phyloP scores from a whole-genome alignment of 2,113 vertebrate species.

The Alosa alosa region DNA sequence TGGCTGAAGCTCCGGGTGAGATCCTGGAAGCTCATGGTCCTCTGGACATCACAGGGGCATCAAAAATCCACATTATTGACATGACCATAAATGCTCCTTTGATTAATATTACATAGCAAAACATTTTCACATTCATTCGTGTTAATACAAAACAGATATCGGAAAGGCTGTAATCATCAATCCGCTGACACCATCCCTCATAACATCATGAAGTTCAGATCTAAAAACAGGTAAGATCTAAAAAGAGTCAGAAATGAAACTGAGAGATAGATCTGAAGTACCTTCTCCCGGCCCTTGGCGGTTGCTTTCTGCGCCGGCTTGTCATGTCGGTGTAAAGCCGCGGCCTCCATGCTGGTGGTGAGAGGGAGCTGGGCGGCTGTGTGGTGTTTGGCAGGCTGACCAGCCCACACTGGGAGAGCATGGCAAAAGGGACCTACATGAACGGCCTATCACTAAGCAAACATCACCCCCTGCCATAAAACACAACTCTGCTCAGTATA shows the following conservation, averaged over 20 bases:
- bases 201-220: neutral
- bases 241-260: neutral
- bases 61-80: neutral
- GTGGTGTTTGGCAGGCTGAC: conserved; percentile 31
- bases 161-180: neutral
- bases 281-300: conserved; percentile 42
- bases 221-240: neutral
- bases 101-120: neutral
- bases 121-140: neutral
- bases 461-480: conserved; percentile 48
- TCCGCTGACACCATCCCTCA: neutral
- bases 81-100: neutral
- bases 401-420: conserved; percentile 25
- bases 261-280: neutral
- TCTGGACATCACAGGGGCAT: conserved; percentile 35
- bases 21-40: conserved; percentile 45
- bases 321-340: conserved; percentile 22
- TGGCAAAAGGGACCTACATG: conserved; percentile 31
- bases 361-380: neutral
- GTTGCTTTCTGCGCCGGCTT: conserved; percentile 4
- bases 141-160: no score
- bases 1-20: conserved; percentile 46
- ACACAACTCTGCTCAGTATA: conserved; percentile 41
- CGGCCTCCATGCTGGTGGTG: conserved; percentile 36
- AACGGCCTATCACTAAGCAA: conserved; percentile 46